Evolutionary conservation across 1,140 invertebrate species (phyloP).

Genomic region (Aricia agestis): DNA sequence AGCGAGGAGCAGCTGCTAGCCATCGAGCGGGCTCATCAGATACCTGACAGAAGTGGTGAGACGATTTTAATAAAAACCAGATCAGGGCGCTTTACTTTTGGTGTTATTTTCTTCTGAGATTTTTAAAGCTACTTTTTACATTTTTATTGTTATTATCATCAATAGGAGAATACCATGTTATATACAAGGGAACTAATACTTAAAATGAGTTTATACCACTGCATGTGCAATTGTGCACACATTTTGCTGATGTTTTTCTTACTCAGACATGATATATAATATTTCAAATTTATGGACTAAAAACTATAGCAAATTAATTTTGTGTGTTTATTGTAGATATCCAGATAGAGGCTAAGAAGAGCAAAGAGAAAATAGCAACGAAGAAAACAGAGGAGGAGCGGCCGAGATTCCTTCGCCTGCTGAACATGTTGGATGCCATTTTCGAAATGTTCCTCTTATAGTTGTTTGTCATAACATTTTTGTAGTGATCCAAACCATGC

Average conservation of each 20-base stretch:
- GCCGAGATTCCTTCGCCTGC: constrained; percentile 43
- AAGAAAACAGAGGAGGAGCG: constrained; percentile 41
- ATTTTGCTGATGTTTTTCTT: too few relatives aligned
- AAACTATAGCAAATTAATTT: too few relatives aligned
- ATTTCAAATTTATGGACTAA: too few relatives aligned
- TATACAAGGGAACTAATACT: too few relatives aligned
- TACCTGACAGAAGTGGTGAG: constrained; percentile 29
- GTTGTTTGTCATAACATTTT: background rate
- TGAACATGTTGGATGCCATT: constrained; percentile 50
- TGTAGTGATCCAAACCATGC: too few relatives aligned
- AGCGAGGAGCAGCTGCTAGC: constrained; percentile 29
- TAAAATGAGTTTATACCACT: too few relatives aligned
- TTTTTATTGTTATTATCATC: too few relatives aligned
- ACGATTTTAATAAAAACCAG: background rate
- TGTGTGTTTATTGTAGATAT: constrained; percentile 31
- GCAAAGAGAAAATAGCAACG: constrained; percentile 25
- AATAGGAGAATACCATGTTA: too few relatives aligned
- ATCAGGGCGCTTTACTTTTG: background rate
- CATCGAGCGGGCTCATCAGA: constrained; percentile 22
- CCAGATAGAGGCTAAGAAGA: constrained; percentile 22
- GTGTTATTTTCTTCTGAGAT: too few relatives aligned
- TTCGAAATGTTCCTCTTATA: constrained; percentile 54
- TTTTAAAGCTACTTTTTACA: too few relatives aligned
- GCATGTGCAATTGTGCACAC: too few relatives aligned
- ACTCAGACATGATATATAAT: too few relatives aligned